These are phyloP conservation scores for Pyxicephalus adspersus DNA, from an alignment of 2,113 vertebrate species.

Conservation along the genomic window DNA sequence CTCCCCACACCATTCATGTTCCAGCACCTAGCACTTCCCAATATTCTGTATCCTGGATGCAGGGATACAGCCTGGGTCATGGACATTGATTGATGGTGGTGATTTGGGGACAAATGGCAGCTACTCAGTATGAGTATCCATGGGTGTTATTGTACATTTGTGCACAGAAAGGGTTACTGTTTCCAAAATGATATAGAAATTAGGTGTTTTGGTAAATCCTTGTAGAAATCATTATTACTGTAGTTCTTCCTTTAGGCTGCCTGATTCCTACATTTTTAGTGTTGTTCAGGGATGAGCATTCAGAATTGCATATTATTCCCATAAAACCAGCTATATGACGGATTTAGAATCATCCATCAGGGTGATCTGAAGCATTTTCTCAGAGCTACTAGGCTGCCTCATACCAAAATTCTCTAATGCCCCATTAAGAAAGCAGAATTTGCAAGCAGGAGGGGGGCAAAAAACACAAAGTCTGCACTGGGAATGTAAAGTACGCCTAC, in stretches of 20 bases:
- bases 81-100: too few relatives aligned
- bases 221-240: too few relatives aligned
- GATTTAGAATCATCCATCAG: not conserved
- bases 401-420: conserved; percentile 24
- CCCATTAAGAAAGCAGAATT: conserved; percentile 14
- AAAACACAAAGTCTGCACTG: not conserved
- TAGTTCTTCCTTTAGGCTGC: not conserved
- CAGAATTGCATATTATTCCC: not conserved
- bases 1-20: too few relatives aligned
- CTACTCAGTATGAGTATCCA: too few relatives aligned
- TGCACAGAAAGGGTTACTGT: too few relatives aligned
- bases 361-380: not conserved
- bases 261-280: not conserved
- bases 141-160: too few relatives aligned
- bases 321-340: not conserved
- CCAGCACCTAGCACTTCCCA: too few relatives aligned
- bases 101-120: too few relatives aligned
- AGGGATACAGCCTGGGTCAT: too few relatives aligned
- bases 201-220: too few relatives aligned
- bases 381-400: conserved; percentile 4
- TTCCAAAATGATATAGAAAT: too few relatives aligned
- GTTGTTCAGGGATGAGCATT: not conserved
- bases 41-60: too few relatives aligned
- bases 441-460: not conserved
- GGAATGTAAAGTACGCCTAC: not conserved